A percentile compares a stretch with the other conserved stretches of the same genome.
Evolutionary conservation across 2,888 invertebrate species (phyloP).

Genomic region (Campoplex capitator): DNA sequence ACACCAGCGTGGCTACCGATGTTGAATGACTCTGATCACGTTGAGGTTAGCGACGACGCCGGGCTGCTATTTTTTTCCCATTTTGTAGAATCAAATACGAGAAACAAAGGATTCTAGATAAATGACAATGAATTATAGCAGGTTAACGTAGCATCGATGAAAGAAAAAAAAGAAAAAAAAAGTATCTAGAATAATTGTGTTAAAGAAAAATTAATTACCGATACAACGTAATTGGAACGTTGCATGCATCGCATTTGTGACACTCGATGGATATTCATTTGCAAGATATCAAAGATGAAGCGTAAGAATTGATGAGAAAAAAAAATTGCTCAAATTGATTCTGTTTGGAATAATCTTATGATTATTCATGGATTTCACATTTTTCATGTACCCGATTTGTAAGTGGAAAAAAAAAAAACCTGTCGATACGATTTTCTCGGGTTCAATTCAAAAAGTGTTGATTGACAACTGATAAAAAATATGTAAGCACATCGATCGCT

Average conservation of each 20-base stretch:
- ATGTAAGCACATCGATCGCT: slow-evolving; percentile 24
- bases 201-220: not conserved
- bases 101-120: not conserved
- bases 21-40: not conserved
- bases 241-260: not conserved
- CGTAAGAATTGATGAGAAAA: not conserved
- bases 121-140: not conserved
- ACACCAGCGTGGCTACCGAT: not conserved
- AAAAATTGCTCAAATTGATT: not conserved
- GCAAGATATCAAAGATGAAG: not conserved
- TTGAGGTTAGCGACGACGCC: not conserved
- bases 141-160: not conserved
- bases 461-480: slow-evolving; percentile 46
- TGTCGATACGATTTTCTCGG: not conserved
- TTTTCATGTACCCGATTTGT: not conserved
- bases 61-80: not conserved
- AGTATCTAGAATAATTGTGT: not conserved
- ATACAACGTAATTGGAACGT: not conserved
- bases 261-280: not conserved
- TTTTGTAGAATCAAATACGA: not conserved
- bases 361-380: not conserved
- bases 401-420: not conserved
- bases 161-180: not conserved
- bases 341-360: not conserved
- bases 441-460: slow-evolving; percentile 48